phyloP scores from a whole-genome alignment of 2,888 invertebrate genomes.

The Nomada fucata region DNA sequence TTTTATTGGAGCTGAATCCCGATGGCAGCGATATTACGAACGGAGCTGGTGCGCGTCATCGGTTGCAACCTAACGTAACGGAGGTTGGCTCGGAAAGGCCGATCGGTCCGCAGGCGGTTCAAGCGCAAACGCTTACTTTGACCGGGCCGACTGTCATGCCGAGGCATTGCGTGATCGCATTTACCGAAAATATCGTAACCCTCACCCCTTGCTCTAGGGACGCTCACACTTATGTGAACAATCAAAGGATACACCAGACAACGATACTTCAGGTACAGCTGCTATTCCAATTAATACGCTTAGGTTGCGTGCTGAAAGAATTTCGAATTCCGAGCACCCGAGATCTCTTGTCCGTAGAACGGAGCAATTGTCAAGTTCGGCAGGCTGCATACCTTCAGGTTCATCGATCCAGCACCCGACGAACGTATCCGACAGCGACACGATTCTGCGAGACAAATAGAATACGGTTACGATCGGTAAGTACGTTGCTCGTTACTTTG shows the following conservation, averaged over 20 bases:
- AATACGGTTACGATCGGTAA: constrained; percentile 93
- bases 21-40: constrained; percentile 86
- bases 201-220: constrained; percentile 97
- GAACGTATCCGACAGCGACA: constrained; percentile 91
- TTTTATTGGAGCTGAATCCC: constrained; percentile 93
- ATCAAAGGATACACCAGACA: constrained; percentile 95
- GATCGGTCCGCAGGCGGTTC: constrained; percentile 84
- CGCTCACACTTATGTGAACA: constrained; percentile 97
- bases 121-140: constrained; percentile 87
- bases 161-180: constrained; percentile 97
- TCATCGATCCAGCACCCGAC: constrained; percentile 93
- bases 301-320: not conserved
- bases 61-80: constrained; percentile 87
- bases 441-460: constrained; percentile 89
- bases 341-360: constrained; percentile 85
- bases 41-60: constrained; percentile 84
- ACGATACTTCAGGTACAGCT: constrained; percentile 91
- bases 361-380: constrained; percentile 94
- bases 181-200: constrained; percentile 95
- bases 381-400: constrained; percentile 93
- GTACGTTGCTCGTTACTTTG: not conserved
- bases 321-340: no score
- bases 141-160: constrained; percentile 97
- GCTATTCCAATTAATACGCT: no score
- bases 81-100: constrained; percentile 92